Conservation (phyloP, 2,797 vertebrate genomes). For the Malurus splendens region DNA sequence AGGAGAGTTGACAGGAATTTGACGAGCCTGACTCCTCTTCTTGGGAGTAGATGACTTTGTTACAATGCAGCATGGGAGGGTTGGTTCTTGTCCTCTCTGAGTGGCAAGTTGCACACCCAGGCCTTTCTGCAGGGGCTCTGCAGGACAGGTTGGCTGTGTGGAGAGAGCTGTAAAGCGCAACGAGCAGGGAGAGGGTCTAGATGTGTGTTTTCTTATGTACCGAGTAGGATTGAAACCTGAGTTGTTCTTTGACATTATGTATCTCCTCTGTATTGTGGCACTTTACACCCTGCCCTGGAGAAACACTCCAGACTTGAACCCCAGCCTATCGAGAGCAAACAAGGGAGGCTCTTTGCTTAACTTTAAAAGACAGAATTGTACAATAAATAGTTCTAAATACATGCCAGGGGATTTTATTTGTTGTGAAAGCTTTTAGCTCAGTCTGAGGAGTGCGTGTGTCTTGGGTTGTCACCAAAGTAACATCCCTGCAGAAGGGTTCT, state of each 20-base stretch:
- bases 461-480: not conserved
- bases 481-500: not conserved
- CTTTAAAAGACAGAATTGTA: not conserved
- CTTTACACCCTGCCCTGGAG: not conserved
- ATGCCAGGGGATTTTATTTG: not conserved
- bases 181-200: not conserved
- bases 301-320: not conserved
- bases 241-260: not conserved
- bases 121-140: not conserved
- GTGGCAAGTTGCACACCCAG: not conserved
- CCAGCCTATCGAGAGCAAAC: not conserved
- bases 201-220: not conserved
- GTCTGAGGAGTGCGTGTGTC: not conserved
- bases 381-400: not conserved
- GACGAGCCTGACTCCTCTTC: not conserved
- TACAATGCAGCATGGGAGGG: fast-evolving
- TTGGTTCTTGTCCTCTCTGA: not conserved
- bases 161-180: not conserved
- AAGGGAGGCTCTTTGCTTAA: not conserved
- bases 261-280: not conserved
- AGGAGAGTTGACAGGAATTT: not conserved
- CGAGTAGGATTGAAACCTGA: not conserved
- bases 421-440: not conserved
- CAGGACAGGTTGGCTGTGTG: not conserved
- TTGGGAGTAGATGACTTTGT: not conserved